Conservation (phyloP, 2,888 invertebrate species). For the Onchidella celtica region DNA sequence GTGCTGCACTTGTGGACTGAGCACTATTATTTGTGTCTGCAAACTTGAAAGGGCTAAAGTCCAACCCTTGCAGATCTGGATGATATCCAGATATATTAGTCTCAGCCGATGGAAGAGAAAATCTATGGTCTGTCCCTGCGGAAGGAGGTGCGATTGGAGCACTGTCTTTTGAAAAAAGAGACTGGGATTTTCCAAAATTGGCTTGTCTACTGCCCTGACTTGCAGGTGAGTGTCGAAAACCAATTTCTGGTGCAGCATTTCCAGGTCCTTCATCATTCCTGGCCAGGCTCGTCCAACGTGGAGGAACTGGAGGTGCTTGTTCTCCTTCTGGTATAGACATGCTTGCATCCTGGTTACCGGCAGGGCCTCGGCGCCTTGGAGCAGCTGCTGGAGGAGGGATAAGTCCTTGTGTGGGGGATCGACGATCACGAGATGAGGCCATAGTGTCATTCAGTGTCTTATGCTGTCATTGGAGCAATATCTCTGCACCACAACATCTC, state of each 20-base stretch:
- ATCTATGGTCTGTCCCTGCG: not conserved
- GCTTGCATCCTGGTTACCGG: not conserved
- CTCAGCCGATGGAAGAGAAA: slow-evolving; percentile 23
- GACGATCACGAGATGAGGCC: slow-evolving; percentile 28
- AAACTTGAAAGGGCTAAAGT: slow-evolving; percentile 55
- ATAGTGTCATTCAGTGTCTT: not conserved
- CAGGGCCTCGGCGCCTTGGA: slow-evolving; percentile 28
- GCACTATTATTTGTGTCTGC: not conserved
- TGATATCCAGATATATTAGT: slow-evolving; percentile 50
- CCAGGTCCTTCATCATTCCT: not conserved
- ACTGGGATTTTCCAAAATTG: slow-evolving; percentile 30
- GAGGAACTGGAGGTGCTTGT: not conserved
- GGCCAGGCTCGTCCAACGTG: not conserved
- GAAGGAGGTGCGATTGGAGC: not conserved
- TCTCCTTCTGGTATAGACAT: not conserved
- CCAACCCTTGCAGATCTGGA: slow-evolving; percentile 67
- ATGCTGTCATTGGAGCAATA: too few species aligned
- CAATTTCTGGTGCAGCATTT: not conserved
- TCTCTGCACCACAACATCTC: too few species aligned
- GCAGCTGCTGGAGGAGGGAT: slow-evolving; percentile 36
- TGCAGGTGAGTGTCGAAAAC: not conserved
- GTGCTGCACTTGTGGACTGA: slow-evolving; percentile 36
- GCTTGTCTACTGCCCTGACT: not conserved
- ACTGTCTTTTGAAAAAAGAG: slow-evolving; percentile 50
- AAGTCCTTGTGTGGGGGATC: slow-evolving; percentile 28